phyloP scores from a whole-genome alignment of 2,113 vertebrate genomes.

The Otocyon megalotis region DNA sequence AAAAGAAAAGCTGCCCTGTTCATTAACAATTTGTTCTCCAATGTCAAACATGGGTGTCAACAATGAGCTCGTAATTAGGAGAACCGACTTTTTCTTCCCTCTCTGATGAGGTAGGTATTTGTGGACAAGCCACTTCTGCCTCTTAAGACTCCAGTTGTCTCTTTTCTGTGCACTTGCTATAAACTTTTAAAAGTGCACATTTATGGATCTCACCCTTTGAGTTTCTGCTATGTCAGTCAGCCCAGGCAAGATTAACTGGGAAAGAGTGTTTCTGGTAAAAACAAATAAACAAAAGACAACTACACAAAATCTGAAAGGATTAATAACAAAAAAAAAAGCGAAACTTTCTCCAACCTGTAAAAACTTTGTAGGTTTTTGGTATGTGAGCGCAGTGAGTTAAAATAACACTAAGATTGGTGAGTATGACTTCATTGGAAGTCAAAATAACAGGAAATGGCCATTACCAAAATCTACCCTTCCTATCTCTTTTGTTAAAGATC shows the following conservation, averaged over 20 bases:
- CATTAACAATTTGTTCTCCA: neutral
- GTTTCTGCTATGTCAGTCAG: neutral
- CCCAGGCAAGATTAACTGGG: neutral
- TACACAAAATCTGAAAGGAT: neutral
- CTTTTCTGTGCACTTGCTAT: neutral
- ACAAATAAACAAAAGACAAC: neutral
- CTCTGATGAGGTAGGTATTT: neutral
- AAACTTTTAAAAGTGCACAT: neutral
- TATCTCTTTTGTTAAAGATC: conserved; percentile 34
- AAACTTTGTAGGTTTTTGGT: neutral
- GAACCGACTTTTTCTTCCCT: neutral
- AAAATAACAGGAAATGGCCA: conserved; percentile 54
- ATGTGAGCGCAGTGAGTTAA: neutral
- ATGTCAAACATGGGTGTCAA: neutral
- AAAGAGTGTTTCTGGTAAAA: neutral
- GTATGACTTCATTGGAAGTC: neutral
- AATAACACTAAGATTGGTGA: neutral
- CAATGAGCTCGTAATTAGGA: neutral
- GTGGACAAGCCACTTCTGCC: neutral
- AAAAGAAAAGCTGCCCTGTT: neutral
- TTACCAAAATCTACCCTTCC: neutral
- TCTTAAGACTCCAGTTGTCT: neutral
- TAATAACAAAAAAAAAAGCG: neutral
- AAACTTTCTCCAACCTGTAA: neutral
- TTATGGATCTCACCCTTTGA: neutral